These are phyloP conservation scores for Synanthedon tipuliformis DNA, from an alignment of 2,888 invertebrate species.

Conservation along the genomic window DNA sequence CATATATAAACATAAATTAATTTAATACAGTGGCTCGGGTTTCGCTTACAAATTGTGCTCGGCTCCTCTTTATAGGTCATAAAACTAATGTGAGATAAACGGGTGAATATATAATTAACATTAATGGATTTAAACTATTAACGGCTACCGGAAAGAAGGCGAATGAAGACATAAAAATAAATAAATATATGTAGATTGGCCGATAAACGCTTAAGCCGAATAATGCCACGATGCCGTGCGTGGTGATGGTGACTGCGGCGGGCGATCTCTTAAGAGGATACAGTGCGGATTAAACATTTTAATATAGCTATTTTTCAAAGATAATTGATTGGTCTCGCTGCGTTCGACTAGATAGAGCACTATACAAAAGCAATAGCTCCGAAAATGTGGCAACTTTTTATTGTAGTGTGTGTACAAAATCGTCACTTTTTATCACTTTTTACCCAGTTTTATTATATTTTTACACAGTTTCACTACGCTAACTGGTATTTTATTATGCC, in stretches of 20 bases:
- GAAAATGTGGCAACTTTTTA: too few species aligned
- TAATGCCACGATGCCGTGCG: constrained; percentile 24
- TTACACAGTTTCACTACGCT: too few species aligned
- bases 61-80: constrained; percentile 49
- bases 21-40: constrained; percentile 25
- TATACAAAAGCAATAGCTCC: too few species aligned
- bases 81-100: constrained; percentile 63
- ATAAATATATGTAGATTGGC: constrained; percentile 62
- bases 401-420: too few species aligned
- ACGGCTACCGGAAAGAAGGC: constrained; percentile 64
- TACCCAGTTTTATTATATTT: too few species aligned
- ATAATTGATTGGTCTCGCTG: too few species aligned
- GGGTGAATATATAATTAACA: constrained; percentile 61
- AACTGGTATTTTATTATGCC: too few species aligned
- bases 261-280: too few species aligned
- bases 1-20: constrained; percentile 37
- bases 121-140: constrained; percentile 65
- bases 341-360: too few species aligned
- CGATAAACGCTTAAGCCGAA: constrained; percentile 53
- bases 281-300: too few species aligned
- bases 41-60: constrained; percentile 61
- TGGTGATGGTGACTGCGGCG: background rate
- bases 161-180: constrained; percentile 68
- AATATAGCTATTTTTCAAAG: too few species aligned
- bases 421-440: too few species aligned